These are phyloP conservation scores for Rhyzopertha dominica DNA, from an alignment of 1,140 invertebrate genomes.

Conservation along the genomic window DNA sequence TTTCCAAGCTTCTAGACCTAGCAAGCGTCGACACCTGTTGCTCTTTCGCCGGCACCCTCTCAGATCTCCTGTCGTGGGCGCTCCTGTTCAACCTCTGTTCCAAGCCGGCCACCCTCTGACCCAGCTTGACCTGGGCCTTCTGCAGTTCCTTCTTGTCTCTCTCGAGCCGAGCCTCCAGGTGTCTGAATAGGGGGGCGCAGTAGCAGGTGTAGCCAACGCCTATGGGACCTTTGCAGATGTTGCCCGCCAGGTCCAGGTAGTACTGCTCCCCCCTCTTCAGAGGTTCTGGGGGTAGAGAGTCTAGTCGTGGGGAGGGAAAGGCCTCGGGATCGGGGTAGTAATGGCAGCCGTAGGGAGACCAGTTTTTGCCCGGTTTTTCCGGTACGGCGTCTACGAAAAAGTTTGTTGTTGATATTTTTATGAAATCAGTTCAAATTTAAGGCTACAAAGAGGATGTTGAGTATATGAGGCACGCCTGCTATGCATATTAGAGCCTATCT, in stretches of 20 bases:
- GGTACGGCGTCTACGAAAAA: too few species aligned
- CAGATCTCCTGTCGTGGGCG: conserved; percentile 54
- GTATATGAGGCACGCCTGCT: too few species aligned
- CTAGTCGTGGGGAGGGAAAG: conserved; percentile 77
- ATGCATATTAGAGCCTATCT: too few species aligned
- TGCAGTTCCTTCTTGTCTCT: conserved; percentile 81
- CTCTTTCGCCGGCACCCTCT: conserved; percentile 52
- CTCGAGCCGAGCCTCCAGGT: conserved; percentile 81
- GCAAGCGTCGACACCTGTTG: conserved; percentile 54
- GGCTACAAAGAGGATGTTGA: too few species aligned
- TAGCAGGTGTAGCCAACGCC: conserved; percentile 78
- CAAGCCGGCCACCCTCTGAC: conserved; percentile 73
- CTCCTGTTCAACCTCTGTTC: conserved; percentile 63
- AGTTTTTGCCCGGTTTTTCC: conserved; percentile 51
- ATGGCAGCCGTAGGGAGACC: conserved; percentile 88
- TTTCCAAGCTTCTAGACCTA: conserved; percentile 58
- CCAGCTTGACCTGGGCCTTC: conserved; percentile 71
- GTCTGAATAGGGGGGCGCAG: conserved; percentile 75
- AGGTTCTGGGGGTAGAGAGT: conserved; percentile 79
- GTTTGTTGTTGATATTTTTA: too few species aligned
- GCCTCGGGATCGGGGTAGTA: conserved; percentile 77
- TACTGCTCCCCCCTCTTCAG: conserved; percentile 87
- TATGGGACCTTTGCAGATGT: conserved; percentile 90
- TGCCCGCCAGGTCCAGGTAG: conserved; percentile 91
- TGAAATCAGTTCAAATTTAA: too few species aligned